Conservation (phyloP, 1,140 invertebrate species). For the Conus betulinus region DNA sequence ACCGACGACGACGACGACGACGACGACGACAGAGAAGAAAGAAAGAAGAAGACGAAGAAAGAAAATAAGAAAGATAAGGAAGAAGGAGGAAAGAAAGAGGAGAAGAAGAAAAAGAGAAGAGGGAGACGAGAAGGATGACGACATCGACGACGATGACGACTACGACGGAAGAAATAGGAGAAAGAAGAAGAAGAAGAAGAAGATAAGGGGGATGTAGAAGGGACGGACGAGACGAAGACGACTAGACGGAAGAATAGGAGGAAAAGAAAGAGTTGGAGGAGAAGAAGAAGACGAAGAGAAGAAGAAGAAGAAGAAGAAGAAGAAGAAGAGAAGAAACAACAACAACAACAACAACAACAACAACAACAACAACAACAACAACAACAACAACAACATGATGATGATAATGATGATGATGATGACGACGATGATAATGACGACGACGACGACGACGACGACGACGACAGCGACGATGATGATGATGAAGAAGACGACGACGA, state of each 20-base stretch:
- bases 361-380: background rate
- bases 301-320: background rate
- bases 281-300: background rate
- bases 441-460: no score
- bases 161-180: background rate
- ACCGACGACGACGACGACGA: no score
- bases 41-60: background rate
- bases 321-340: no score
- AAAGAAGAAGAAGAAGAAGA: background rate
- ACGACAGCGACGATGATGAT: background rate
- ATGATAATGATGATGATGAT: no score
- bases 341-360: no score
- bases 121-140: background rate
- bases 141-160: background rate
- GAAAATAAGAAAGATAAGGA: background rate
- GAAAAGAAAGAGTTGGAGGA: no score
- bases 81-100: background rate
- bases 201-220: no score
- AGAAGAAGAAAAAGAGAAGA: background rate
- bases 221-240: no score
- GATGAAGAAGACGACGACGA: background rate
- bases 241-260: no score
- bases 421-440: no score
- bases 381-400: no score
- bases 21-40: background rate